Evolutionary conservation across 2,888 invertebrate genomes (phyloP).

Genomic region (Caenorhabditis sp.): DNA sequence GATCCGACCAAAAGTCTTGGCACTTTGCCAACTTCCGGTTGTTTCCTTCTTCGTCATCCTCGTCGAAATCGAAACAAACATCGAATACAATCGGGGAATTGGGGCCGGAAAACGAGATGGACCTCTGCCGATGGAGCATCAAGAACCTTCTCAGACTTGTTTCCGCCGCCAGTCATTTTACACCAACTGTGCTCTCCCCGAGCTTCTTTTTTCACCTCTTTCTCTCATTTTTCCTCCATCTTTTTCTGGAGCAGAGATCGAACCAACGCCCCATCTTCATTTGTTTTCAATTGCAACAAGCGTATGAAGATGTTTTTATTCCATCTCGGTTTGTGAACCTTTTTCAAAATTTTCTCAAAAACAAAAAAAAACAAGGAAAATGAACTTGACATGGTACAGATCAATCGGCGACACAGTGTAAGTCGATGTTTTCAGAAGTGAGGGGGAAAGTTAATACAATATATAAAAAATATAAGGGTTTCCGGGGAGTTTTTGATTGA

Average conservation of each 20-base stretch:
- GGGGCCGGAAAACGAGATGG: slow-evolving; percentile 49
- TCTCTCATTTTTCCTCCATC: slow-evolving; percentile 1
- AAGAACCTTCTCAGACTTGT: slow-evolving; percentile 18
- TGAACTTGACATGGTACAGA: slow-evolving; percentile 27
- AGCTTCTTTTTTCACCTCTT: not conserved
- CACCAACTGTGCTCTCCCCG: slow-evolving; percentile 24
- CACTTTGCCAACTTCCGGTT: slow-evolving; percentile 25
- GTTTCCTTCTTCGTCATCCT: slow-evolving; percentile 19
- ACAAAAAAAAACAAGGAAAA: slow-evolving; percentile 20
- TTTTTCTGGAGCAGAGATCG: not conserved
- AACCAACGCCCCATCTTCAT: not conserved
- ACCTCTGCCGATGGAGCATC: slow-evolving; percentile 50
- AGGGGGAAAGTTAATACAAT: slow-evolving; percentile 7
- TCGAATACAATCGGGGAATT: slow-evolving; percentile 33
- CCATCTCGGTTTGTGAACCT: slow-evolving; percentile 17
- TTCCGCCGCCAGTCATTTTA: slow-evolving; percentile 11
- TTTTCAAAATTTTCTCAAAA: not conserved
- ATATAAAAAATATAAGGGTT: slow-evolving; percentile 2
- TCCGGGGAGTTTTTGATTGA: not conserved
- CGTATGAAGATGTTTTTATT: not conserved
- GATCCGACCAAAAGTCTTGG: slow-evolving; percentile 28
- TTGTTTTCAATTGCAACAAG: slow-evolving; percentile 4
- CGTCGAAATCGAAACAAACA: slow-evolving; percentile 44
- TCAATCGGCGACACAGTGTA: slow-evolving; percentile 12
- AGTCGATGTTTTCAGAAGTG: slow-evolving; percentile 17